A percentile compares a stretch with the other conserved stretches of the same genome.
Evolutionary conservation across 2,888 invertebrate genomes (phyloP).

Genomic region (Tetrapedia diversipes): DNA sequence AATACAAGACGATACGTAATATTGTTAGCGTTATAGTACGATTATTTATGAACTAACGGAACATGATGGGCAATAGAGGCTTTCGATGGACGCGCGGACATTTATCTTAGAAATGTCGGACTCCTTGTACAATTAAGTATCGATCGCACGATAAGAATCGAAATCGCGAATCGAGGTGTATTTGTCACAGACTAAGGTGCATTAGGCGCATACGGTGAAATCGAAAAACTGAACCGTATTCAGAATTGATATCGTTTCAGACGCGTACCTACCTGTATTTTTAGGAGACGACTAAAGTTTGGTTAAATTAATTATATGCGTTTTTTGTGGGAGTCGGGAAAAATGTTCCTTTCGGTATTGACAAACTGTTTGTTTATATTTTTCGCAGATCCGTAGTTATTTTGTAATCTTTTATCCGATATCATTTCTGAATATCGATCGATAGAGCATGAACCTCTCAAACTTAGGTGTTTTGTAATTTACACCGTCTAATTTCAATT

Average conservation of each 20-base stretch:
- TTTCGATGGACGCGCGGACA: constrained; percentile 18
- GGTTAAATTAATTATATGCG: not conserved
- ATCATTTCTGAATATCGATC: constrained; percentile 42
- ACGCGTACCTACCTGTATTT: not conserved
- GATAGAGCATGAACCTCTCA: not conserved
- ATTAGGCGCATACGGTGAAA: not conserved
- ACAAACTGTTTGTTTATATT: not conserved
- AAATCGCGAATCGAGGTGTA: too few relatives aligned
- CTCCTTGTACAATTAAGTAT: constrained; percentile 4
- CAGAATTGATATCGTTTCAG: constrained; percentile 31
- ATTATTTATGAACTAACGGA: constrained; percentile 54
- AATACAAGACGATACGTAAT: constrained; percentile 29
- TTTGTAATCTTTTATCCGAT: constrained; percentile 7
- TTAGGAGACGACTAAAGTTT: not conserved
- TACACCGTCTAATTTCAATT: not conserved
- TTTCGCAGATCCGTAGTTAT: not conserved
- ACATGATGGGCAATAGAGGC: constrained; percentile 18
- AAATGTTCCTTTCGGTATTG: not conserved
- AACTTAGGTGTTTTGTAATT: not conserved
- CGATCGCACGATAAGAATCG: not conserved
- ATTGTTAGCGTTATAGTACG: constrained; percentile 29
- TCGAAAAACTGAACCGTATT: constrained; percentile 34
- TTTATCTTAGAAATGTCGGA: constrained; percentile 12
- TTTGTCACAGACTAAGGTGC: not conserved
- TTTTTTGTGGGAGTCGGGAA: not conserved